Percentiles rank a stretch among this genome's conserved stretches.
These are phyloP conservation scores for Acinonyx jubatus DNA, from an alignment of 2,113 vertebrate species.

Conservation along the genomic window DNA sequence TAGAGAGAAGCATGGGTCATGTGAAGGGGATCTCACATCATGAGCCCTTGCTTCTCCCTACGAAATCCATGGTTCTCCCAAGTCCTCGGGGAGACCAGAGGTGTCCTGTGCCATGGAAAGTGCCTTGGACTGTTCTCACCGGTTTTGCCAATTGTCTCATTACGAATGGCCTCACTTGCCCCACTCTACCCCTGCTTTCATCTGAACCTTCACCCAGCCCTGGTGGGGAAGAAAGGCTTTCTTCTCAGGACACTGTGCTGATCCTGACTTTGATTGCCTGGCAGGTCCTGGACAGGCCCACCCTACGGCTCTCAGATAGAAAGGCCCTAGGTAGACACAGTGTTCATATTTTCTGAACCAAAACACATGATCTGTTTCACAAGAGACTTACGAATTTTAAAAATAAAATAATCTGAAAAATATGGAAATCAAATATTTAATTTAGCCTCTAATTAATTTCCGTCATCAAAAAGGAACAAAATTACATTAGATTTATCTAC, in stretches of 20 bases:
- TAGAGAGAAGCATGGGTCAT: not conserved
- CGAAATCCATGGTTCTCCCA: not conserved
- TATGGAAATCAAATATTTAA: not conserved
- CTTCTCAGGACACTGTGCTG: too few relatives aligned
- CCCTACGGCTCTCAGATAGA: not conserved
- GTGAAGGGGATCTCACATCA: not conserved
- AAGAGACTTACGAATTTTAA: not conserved
- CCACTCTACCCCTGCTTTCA: not conserved
- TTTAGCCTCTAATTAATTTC: not conserved
- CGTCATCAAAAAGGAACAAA: not conserved
- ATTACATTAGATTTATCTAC: not conserved
- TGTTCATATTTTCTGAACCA: not conserved
- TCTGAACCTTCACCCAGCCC: not conserved
- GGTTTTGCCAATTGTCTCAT: not conserved
- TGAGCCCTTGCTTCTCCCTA: not conserved
- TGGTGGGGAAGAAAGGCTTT: not conserved
- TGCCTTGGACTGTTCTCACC: not conserved
- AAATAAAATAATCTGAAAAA: constrained; percentile 39
- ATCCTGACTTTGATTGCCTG: not conserved
- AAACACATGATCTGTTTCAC: not conserved
- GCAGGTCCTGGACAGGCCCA: not conserved
- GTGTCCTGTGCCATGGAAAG: fast-evolving
- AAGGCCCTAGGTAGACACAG: not conserved
- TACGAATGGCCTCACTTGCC: not conserved
- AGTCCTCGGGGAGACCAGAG: not conserved